phyloP scores from a whole-genome alignment of 1,140 invertebrate genomes.

The Macrostomum lignano region DNA sequence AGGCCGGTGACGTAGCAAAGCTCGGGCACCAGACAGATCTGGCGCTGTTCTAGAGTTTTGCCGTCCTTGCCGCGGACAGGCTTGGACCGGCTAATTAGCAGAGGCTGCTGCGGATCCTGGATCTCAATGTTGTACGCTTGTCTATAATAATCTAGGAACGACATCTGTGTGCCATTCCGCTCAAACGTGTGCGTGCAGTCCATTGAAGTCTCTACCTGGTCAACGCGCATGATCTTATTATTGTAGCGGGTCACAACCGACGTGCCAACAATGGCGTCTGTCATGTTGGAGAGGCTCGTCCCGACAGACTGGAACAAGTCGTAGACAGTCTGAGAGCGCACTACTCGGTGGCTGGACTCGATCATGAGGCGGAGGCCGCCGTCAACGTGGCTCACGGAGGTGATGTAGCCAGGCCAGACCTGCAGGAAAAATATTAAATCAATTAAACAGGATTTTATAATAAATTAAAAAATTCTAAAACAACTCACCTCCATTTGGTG shows the following conservation, averaged over 20 bases:
- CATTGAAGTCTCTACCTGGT: conserved; percentile 52
- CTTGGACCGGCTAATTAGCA: conserved; percentile 27
- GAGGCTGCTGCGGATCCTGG: conserved; percentile 43
- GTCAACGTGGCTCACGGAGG: conserved; percentile 49
- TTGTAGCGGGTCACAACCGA: conserved; percentile 68
- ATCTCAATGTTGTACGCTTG: conserved; percentile 38
- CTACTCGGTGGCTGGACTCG: conserved; percentile 52
- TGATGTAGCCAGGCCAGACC: conserved; percentile 62
- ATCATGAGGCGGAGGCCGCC: conserved; percentile 54
- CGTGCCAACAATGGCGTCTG: conserved; percentile 37
- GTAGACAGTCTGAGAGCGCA: conserved; percentile 43
- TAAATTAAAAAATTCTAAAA: too few relatives aligned
- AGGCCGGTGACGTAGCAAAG: conserved; percentile 20
- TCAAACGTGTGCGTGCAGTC: conserved; percentile 33
- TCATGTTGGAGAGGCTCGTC: not conserved
- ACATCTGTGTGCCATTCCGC: conserved; percentile 33
- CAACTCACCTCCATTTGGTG: too few relatives aligned
- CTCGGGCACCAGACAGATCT: conserved; percentile 19
- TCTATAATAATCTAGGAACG: conserved; percentile 48
- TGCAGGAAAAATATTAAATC: too few relatives aligned
- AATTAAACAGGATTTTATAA: too few relatives aligned
- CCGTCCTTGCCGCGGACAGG: not conserved
- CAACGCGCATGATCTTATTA: conserved; percentile 55
- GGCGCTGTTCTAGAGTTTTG: not conserved
- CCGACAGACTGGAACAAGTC: conserved; percentile 6